Evolutionary conservation across 2,113 vertebrate genomes (phyloP).

Genomic region (Archilochus colubris): DNA sequence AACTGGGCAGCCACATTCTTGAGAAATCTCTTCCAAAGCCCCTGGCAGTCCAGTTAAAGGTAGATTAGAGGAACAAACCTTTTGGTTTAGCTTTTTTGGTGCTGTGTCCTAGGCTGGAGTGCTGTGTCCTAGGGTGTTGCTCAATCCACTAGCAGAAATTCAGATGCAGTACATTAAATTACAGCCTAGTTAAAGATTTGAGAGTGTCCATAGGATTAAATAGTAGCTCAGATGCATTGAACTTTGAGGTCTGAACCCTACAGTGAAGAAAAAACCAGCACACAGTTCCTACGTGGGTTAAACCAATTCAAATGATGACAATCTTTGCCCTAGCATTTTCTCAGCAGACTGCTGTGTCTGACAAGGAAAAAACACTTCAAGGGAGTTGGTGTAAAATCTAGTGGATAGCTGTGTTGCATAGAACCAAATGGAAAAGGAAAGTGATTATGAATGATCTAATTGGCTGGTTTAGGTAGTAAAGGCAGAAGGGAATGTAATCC

Average conservation of each 20-base stretch:
- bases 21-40: neutral
- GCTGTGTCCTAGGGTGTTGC: neutral
- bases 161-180: neutral
- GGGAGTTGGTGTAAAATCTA: neutral
- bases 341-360: neutral
- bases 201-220: neutral
- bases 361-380: neutral
- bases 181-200: neutral
- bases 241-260: neutral
- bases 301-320: neutral
- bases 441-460: neutral
- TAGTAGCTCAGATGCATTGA: neutral
- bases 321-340: neutral
- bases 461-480: neutral
- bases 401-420: neutral
- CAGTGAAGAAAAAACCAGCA: neutral
- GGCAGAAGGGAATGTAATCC: fast-evolving
- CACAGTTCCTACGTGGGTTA: neutral
- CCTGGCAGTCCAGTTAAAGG: neutral
- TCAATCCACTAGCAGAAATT: neutral
- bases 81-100: neutral
- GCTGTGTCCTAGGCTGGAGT: neutral
- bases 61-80: neutral
- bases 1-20: neutral
- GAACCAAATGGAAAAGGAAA: neutral